Evolutionary conservation across 2,797 vertebrate species (phyloP), one percentile per base, ranked within the genome.

Genomic region (Ctenopoma kingsleyae): DNA sequence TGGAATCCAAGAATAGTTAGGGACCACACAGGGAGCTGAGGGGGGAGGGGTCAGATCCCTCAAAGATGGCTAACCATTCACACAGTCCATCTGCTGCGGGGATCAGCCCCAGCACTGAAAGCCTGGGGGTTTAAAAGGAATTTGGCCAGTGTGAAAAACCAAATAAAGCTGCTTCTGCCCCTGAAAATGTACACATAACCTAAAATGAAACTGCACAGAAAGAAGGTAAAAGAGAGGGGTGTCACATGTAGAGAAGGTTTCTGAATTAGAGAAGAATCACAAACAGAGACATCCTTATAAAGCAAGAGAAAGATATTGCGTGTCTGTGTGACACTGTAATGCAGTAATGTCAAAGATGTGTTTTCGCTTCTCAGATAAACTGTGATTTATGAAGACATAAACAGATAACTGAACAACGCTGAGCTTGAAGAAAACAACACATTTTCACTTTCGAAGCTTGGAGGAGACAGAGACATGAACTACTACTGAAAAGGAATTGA

Each of bases 1-100:
- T 95, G 95, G 95, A 97, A 96, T 96, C 95, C 95, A 96, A 96
- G 96, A 97, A 95, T 95, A 96, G 96, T 96, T 95, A 95, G 94
- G 94, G 97, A 97, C 97, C 97, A 98, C 97, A 97, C 97, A 97
- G 91, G 94, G 94, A 96, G 96, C 86, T 19, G 68, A 85, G 90
- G 92, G 93, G 27, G 93, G 94, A 85, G 90, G 91, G 91, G 87
- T 91, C 91, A 91, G 92, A 94, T 93, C 92, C 93, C 95, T 96
- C 95, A 96, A 95, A 96, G 96, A 96, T 96, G 95, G 95, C 96
- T 96, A 96, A 97, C 96, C 93, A 96, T 96, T 96, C 95, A 94
- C 95, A 95, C 92, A 96, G 95, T 95, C 96, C 97, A 97, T 98
- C 96, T 97, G 97, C 95, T 97, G 94, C 89, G 88, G 94, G 95